Percentiles rank a stretch among this genome's conserved stretches.
Conservation (phyloP, 1,140 invertebrate genomes). For the Chrysopa pallens region DNA sequence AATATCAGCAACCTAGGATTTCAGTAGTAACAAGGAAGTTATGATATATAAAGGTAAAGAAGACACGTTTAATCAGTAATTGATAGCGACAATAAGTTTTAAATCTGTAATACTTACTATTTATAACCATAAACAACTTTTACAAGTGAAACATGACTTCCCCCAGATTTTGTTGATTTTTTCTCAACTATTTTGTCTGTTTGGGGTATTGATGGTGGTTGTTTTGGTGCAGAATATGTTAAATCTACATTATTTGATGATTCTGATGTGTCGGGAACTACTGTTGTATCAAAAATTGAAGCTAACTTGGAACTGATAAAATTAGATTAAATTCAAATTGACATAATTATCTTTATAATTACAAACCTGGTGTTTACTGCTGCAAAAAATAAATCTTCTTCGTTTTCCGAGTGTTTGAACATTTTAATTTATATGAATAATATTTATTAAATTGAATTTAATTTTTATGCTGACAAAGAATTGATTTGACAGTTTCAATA, state of each 20-base stretch:
- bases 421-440: background rate
- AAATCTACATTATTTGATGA: slow-evolving; percentile 5
- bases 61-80: no score
- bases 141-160: slow-evolving; percentile 6
- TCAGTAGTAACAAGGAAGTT: no score
- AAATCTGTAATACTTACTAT: slow-evolving; percentile 7
- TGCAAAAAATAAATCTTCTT: slow-evolving; percentile 1
- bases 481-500: no score
- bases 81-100: no score
- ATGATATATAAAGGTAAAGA: no score
- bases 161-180: slow-evolving; percentile 1
- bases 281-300: slow-evolving; percentile 7
- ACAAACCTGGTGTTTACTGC: background rate
- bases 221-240: slow-evolving; percentile 12
- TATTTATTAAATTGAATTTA: no score
- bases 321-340: background rate
- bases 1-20: no score
- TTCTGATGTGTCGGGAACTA: background rate
- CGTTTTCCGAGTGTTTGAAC: background rate
- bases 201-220: slow-evolving; percentile 5
- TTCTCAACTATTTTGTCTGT: background rate
- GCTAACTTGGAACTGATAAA: slow-evolving; percentile 10
- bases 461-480: no score
- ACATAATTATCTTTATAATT: background rate
- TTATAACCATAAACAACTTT: slow-evolving; percentile 10